phyloP scores from a whole-genome alignment of 2,113 vertebrate species.

The Corydoras sp. region DNA sequence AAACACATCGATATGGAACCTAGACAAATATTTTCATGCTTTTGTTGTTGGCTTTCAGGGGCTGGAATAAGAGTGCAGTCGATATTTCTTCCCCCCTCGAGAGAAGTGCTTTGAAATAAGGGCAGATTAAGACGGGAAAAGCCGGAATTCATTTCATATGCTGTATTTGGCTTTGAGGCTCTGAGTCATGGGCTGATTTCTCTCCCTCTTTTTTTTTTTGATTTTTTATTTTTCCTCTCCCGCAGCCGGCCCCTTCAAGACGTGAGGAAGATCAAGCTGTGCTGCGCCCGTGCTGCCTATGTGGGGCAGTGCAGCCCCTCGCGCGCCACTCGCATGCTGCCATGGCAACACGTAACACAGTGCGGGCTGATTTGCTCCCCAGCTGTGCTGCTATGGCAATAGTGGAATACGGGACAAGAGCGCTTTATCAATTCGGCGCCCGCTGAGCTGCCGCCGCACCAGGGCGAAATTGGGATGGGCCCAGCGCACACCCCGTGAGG shows the following conservation, averaged over 20 bases:
- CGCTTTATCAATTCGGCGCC: slow-evolving; percentile 22
- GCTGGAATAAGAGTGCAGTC: slow-evolving; percentile 15
- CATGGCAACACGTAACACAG: slow-evolving; percentile 45
- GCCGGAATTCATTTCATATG: slow-evolving; percentile 28
- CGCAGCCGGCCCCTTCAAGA: slow-evolving; percentile 22
- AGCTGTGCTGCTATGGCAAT: slow-evolving; percentile 39
- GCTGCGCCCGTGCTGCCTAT: slow-evolving; percentile 15
- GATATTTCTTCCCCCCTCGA: neutral
- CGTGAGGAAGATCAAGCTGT: slow-evolving; percentile 32
- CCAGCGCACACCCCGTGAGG: slow-evolving; percentile 22
- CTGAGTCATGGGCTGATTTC: slow-evolving; percentile 30
- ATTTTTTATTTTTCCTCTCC: too few species aligned
- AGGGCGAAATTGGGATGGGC: slow-evolving; percentile 15
- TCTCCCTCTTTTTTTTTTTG: neutral
- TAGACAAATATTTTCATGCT: slow-evolving; percentile 22
- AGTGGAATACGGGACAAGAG: slow-evolving; percentile 15
- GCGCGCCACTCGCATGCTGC: slow-evolving; percentile 45
- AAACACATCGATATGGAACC: slow-evolving; percentile 23
- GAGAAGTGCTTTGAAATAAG: slow-evolving; percentile 24
- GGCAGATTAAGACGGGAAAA: slow-evolving; percentile 33
- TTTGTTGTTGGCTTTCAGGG: neutral
- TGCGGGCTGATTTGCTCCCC: slow-evolving; percentile 30
- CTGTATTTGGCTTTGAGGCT: slow-evolving; percentile 27
- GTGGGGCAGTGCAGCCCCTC: slow-evolving; percentile 23
- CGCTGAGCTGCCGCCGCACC: slow-evolving; percentile 27